Evolutionary conservation across 2,888 invertebrate genomes (phyloP), one percentile per base, ranked within the genome.

Genomic region (Dione juno): DNA sequence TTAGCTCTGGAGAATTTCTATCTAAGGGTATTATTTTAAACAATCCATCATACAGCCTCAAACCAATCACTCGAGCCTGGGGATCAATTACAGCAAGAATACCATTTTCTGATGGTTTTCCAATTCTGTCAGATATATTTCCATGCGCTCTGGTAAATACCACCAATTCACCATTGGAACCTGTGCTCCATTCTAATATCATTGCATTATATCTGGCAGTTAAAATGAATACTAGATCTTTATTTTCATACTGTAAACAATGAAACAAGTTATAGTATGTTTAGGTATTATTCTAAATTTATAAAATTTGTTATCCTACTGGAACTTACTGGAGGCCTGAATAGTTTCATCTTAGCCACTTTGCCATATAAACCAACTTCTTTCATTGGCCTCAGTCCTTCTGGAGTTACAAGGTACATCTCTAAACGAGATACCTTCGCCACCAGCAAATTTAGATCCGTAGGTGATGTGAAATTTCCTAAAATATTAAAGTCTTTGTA

Each of bases 1-100:
- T 98, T 37, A 99, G 90, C 89, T 99, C 99, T 73, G 96, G 96
- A 77, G 97, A 98, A 80, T 98, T 98, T 82, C 97, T 97, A 81
- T 99, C 98, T 76, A 99, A 93, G 0, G 99, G 99, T 81, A 99
- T 99, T 73, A 99, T 98, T 89, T 99, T 99, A 82, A 99, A 97
- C 13, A 99, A 93, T 1, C 99, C 99, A 93, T 99, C 99, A 87
- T 99, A 99, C 0, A 99, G 93, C 74, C 99, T 94, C 76, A 99
- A 94, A 9, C 99, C 99, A 81, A 99, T 99, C 1, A 99, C 97
- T 78, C 99, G 94, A 10, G 98, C 97, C 87, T 98, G 97, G 1
- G 99, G 99, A 93, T 99, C 99, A 75, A 99, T 98, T 0, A 99
- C 97, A 0, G 98, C 98, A 77, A 99, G 95, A 69, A 98, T 98